Conservation (phyloP, 2,888 invertebrate genomes). For the Drosophila niveifrons region DNA sequence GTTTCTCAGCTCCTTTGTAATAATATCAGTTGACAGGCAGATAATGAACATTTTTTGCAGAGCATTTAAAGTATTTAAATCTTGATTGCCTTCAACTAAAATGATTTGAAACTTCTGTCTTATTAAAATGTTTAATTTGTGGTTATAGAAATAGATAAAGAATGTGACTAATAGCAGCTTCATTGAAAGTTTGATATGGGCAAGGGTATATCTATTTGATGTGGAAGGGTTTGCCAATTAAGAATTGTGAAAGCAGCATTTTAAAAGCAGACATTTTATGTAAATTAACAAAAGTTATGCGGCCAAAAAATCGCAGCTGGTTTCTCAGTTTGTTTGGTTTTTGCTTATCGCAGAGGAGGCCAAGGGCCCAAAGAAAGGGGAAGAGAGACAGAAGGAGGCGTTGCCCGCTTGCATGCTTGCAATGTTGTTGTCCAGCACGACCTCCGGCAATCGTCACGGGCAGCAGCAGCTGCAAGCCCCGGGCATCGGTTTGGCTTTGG, state of each 20-base stretch:
- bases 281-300: conserved; percentile 41
- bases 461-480: conserved; percentile 28
- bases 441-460: conserved; percentile 41
- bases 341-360: conserved; percentile 32
- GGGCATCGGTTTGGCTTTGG: conserved; percentile 12
- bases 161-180: neutral
- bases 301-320: conserved; percentile 52
- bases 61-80: neutral
- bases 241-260: conserved; percentile 10
- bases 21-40: conserved; percentile 8
- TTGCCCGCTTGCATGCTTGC: conserved; percentile 3
- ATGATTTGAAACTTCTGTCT: neutral
- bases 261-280: conserved; percentile 44
- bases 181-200: neutral
- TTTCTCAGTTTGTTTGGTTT: conserved; percentile 65
- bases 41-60: conserved; percentile 21
- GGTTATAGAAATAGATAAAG: neutral
- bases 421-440: conserved; percentile 38
- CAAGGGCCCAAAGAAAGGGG: neutral
- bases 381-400: neutral
- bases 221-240: conserved; percentile 3
- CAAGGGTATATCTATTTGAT: neutral
- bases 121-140: neutral
- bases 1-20: neutral
- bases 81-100: neutral